Evolutionary conservation across 1,140 invertebrate species (phyloP).

Genomic region (Neelides sp.): DNA sequence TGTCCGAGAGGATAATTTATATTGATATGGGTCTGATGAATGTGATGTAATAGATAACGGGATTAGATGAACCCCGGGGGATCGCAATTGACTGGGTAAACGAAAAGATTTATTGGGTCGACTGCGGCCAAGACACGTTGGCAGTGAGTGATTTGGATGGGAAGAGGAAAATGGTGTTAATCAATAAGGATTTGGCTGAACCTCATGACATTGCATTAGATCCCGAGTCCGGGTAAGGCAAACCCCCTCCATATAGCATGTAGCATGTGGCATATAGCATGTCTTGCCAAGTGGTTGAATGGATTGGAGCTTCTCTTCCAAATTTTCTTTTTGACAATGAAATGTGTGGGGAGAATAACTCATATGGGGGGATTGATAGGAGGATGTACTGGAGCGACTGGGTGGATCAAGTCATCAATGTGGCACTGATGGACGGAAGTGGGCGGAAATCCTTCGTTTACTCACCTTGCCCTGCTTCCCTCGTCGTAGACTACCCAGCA

Average conservation of each 20-base stretch:
- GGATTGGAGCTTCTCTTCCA: no score
- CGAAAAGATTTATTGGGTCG: constrained; percentile 56
- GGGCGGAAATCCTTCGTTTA: constrained; percentile 43
- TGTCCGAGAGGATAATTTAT: not conserved
- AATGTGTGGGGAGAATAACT: not conserved
- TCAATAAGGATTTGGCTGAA: constrained; percentile 45
- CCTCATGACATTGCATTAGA: constrained; percentile 54
- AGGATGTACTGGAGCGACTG: constrained; percentile 40
- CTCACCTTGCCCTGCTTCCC: constrained; percentile 49
- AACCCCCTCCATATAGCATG: no score
- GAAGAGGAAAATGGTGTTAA: constrained; percentile 43
- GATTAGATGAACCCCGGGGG: constrained; percentile 50
- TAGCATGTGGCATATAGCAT: no score
- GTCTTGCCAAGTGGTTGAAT: no score
- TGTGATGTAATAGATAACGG: no score
- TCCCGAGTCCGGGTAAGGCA: constrained; percentile 45
- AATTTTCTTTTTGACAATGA: no score
- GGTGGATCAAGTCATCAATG: constrained; percentile 45
- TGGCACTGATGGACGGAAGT: constrained; percentile 52
- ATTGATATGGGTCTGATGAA: constrained; percentile 24
- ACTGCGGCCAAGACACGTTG: constrained; percentile 45
- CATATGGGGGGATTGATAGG: constrained; percentile 19
- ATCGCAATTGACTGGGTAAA: constrained; percentile 65
- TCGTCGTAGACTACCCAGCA: constrained; percentile 55
- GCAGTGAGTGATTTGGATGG: constrained; percentile 48